These are phyloP conservation scores for Rhinella marina DNA, from an alignment of 2,797 vertebrate species.

Conservation along the genomic window DNA sequence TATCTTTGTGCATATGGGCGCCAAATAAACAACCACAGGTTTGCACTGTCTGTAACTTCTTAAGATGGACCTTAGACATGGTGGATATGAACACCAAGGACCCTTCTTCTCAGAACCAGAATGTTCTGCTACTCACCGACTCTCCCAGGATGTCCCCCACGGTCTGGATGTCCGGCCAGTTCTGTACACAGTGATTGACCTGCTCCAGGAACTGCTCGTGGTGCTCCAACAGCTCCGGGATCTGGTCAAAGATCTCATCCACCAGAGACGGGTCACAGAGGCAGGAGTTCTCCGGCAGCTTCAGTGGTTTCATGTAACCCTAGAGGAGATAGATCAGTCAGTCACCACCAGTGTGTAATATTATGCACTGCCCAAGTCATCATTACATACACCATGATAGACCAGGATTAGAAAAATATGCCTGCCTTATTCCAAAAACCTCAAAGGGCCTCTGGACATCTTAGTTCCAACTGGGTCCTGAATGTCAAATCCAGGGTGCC, in stretches of 20 bases:
- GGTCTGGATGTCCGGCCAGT: conserved; percentile 94
- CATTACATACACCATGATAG: background rate
- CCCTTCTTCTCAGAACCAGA: background rate
- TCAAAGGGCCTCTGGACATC: too few relatives aligned
- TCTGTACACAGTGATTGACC: conserved; percentile 85
- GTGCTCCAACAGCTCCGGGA: conserved; percentile 96
- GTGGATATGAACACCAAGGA: background rate
- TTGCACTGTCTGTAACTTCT: too few relatives aligned
- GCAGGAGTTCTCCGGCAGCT: conserved; percentile 88
- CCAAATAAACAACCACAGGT: too few relatives aligned
- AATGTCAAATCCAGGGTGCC: too few relatives aligned
- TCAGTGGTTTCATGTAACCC: conserved; percentile 97
- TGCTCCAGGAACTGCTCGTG: conserved; percentile 96
- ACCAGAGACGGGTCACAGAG: conserved; percentile 93
- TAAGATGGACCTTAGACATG: background rate
- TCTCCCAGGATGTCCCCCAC: conserved; percentile 91
- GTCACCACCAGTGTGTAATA: background rate
- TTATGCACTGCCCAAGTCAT: background rate
- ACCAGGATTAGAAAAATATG: background rate
- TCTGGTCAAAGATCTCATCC: conserved; percentile 98
- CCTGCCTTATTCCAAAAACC: too few relatives aligned
- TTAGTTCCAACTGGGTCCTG: too few relatives aligned
- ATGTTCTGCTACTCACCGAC: conserved; percentile 80
- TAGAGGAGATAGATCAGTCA: conserved; percentile 61
- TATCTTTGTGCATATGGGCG: too few relatives aligned